Base-by-base conservation (phyloP, 2,797 vertebrate genomes). In the Anableps anableps region DNA sequence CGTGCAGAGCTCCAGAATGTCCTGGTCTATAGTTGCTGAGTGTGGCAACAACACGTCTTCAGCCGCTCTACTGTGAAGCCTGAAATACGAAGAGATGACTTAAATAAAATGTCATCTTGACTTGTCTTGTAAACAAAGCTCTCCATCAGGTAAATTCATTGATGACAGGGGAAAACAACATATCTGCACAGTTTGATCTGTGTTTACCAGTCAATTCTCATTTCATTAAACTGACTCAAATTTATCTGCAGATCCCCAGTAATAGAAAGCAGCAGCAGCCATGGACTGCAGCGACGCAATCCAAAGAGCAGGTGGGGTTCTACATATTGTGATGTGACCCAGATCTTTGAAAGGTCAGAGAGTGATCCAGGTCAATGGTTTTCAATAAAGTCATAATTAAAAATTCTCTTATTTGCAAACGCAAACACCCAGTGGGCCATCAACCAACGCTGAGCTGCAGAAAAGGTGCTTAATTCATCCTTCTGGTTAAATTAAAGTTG, bases 221-320 rank as follows among this genome's bases (percentile, higher is more conserved):
- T 84, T 86, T 71, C 86, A 87, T 88, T 75, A 88, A 85, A 88
- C 88, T 78, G 83, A 45, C 84, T 70, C 23, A 70, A 23, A 26
- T 70, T 70, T 70, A 90, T 91, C 88, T 89, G 81, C 88, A 36
- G 2, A 90, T 91, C 88, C 88, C 80, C 88, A 36, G 2, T 68
- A 71, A 75, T 74, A 79, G 79, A 72, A 78, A 83, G 73, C 77
- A 80, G 79, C 85, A 85, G 79, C 88, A 87, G 85, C 84, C 88
- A 85, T 75, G 81, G 47, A 76, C 60, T n/a, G 43, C 50, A 64
- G 3, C 75, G 68, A 74, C 76, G 41, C 29, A 64, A 85, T 53
- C 64, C 77, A 74, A 55, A 77, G 80, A 81, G 66, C 77, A 74
- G 77, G 50, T 86, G 31, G 31, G 62, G 34, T 36, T 66, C 34